Evolutionary conservation across 2,797 vertebrate genomes (phyloP), one percentile per base, ranked within the genome.

Genomic region (Miichthys miiuy): DNA sequence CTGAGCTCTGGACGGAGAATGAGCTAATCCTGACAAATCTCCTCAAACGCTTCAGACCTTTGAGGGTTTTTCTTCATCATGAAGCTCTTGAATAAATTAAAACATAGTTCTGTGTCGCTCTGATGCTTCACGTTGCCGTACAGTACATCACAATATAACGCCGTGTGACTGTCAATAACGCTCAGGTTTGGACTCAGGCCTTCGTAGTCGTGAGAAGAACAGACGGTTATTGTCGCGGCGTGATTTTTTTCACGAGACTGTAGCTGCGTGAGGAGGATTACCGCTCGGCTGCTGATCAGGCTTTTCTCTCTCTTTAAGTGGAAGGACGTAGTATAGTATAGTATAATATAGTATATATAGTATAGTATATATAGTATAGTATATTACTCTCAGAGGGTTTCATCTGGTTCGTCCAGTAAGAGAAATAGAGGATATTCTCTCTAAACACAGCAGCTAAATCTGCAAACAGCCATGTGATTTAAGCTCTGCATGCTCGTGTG

Each of bases 201-300:
- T 72, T 57, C 47, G 20, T 41, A 54, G 47, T 50, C 25, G 46
- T 50, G 23, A 77, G 63, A 52, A 82, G 71, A 87, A 70, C 66
- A 75, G 50, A 61, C 69, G 67, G 44, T 73, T 80, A 62, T 82
- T 83, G 70, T 80, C 68, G 47, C 57, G 38, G 21, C 17, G 47
- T 20, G 52, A 48, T 41, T 27, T 27, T 81, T 81, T 88, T 82
- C 67, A 71, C 63, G 89, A 90, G 81, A 72, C 61, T 57, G 54
- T 54, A 6, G 85, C 81, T 44, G 82, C 70, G 63, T 76, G 68
- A 87, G 71, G 71, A 81, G 85, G 91, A 92, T 89, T 92, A 92
- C 66, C 16, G 52, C 57, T 55, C 38, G 25, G 8, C 66, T 56
- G 77, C 82, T 82, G 41, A 74, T 86, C 88, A 85, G 75, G 38